Percentiles rank a stretch among this genome's conserved stretches.
phyloP scores from a whole-genome alignment of 2,888 invertebrate genomes.

The Dyspetes luteomarginatus region DNA sequence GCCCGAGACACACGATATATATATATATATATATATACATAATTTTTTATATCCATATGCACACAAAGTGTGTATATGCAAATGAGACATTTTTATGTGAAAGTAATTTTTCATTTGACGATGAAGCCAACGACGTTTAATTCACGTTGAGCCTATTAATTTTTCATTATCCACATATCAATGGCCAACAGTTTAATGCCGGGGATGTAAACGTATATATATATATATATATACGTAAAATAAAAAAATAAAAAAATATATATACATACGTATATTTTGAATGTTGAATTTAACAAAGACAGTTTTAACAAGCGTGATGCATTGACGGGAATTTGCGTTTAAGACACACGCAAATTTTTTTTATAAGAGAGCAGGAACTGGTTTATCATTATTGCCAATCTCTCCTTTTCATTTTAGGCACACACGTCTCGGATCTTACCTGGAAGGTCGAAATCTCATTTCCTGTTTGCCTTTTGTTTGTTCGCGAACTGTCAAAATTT shows the following conservation, averaged over 20 bases:
- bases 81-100: neutral
- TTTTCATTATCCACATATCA: neutral
- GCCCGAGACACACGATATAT: constrained; percentile 44
- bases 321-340: neutral
- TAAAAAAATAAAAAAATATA: too few relatives aligned
- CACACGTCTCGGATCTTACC: neutral
- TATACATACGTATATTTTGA: too few relatives aligned
- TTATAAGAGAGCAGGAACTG: neutral
- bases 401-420: neutral
- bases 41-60: neutral
- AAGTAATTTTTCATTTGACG: neutral
- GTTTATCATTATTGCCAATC: neutral
- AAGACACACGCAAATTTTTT: neutral
- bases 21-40: neutral
- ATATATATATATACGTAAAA: neutral
- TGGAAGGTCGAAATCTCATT: neutral
- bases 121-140: too few relatives aligned
- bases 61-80: constrained; percentile 1
- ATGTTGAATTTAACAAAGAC: too few relatives aligned
- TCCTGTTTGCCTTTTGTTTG: neutral
- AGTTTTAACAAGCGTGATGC: too few relatives aligned
- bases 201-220: constrained; percentile 43
- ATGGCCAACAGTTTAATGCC: neutral
- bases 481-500: neutral
- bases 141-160: too few relatives aligned